A percentile compares a stretch with the other conserved stretches of the same genome.
Conservation (phyloP, 1,140 invertebrate genomes). For the Sitodiplosis mosellana region DNA sequence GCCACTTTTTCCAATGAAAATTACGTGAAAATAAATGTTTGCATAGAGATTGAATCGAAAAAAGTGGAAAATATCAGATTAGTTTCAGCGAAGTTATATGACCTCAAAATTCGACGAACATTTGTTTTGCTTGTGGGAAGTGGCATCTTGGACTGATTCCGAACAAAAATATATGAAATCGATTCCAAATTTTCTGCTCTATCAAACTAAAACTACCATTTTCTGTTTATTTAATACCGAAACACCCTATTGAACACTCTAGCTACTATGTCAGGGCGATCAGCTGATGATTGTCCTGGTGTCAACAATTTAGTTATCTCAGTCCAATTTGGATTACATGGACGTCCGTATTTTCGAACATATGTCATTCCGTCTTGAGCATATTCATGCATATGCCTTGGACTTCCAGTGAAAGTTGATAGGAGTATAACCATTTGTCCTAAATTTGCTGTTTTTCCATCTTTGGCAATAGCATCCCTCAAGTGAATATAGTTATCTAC, state of each 20-base stretch:
- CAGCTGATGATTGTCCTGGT: slow-evolving; percentile 15
- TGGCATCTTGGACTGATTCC: too few relatives aligned
- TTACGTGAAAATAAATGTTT: too few relatives aligned
- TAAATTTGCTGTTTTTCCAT: slow-evolving; percentile 12
- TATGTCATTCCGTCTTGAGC: slow-evolving; percentile 25
- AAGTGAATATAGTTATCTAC: slow-evolving; percentile 28
- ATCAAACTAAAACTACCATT: too few relatives aligned
- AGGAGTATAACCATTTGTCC: slow-evolving; percentile 17
- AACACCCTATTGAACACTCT: slow-evolving; percentile 32
- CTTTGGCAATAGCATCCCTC: slow-evolving; percentile 14
- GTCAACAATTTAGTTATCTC: slow-evolving; percentile 21
- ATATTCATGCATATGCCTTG: slow-evolving; percentile 26
- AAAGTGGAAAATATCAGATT: too few relatives aligned
- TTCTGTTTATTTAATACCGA: too few relatives aligned
- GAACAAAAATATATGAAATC: too few relatives aligned
- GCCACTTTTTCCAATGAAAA: too few relatives aligned
- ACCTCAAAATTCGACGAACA: too few relatives aligned
- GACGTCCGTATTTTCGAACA: slow-evolving; percentile 21
- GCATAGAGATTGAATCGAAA: too few relatives aligned
- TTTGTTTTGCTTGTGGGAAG: too few relatives aligned
- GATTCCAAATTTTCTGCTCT: too few relatives aligned
- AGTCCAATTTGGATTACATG: slow-evolving; percentile 30
- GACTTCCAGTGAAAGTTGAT: slow-evolving; percentile 20
- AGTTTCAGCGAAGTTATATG: too few relatives aligned
- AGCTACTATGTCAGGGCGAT: slow-evolving; percentile 20